Base-by-base conservation (phyloP, 2,113 vertebrate genomes). In the Aptenodytes patagonicus region DNA sequence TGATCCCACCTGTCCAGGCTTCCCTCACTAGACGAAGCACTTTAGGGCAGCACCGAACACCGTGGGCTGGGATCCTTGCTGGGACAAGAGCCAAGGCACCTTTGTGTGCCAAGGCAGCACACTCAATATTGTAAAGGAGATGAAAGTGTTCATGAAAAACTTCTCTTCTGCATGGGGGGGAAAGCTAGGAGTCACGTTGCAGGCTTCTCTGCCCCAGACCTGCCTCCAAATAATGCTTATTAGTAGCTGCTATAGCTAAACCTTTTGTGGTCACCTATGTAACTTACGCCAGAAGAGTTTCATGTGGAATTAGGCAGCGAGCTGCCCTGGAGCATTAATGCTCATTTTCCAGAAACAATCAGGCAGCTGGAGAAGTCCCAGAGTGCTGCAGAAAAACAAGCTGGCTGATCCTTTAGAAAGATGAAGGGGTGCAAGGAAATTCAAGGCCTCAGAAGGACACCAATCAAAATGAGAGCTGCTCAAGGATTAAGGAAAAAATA, bases 1-100 rank as follows among this genome's bases (percentile, higher is more conserved):
- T 10, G 10, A 22, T 40, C 54, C 44, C 34, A 29, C 25, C 40
- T 15, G 62, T 55, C 61, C 0, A 0, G 52, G 14, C 36, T 21
- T 76, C 26, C 44, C 11, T 18, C n/a, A 10, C n/a, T 24, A 11
- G 24, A 70, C 11, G 44, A 85, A 60, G 68, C 42, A 14, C 44
- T 69, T 44, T 6, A 76, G 51, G 44, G 52, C 51, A 87, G 66
- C 49, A 69, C 24, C 4, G 2, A 61, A 29, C n/a, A 10, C 26
- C 13, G 3, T 5, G n/a, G 25, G 42, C 20, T 52, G 51, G 3
- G 6, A 0, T 55, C n/a, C n/a, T 65, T 22, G 18, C 31, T 38
- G 60, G 54, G 32, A 68, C 34, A 68, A 47, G 34, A 92, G 42
- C 42, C 38, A 46, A 20, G 2, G 2, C 46, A 36, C 29, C 52